These are phyloP conservation scores for Oxyruncus cristatus DNA, from an alignment of 2,113 vertebrate species.

Conservation along the genomic window DNA sequence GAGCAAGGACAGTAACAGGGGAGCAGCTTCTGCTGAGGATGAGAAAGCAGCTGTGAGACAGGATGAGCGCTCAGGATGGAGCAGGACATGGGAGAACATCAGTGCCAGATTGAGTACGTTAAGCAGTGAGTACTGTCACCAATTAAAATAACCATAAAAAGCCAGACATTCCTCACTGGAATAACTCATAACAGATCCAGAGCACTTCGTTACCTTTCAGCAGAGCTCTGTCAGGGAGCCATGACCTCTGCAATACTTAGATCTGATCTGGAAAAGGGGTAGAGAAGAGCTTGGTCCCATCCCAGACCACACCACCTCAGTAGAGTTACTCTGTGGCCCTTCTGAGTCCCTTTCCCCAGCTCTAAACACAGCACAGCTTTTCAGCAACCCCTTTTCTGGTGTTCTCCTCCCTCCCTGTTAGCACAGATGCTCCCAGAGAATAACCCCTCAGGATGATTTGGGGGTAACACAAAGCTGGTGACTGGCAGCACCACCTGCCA, in stretches of 20 bases:
- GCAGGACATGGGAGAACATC: conserved; percentile 8
- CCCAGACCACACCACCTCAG: neutral
- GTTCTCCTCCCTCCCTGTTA: neutral
- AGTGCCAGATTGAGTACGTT: conserved; percentile 18
- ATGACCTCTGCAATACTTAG: neutral
- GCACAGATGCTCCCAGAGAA: neutral
- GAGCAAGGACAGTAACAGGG: neutral
- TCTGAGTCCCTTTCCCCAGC: neutral
- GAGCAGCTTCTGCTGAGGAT: neutral
- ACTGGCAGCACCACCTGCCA: neutral
- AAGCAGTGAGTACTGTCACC: conserved; percentile 47
- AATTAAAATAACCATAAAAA: conserved; percentile 63
- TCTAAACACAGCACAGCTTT: neutral
- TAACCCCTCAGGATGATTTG: neutral
- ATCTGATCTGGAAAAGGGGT: neutral
- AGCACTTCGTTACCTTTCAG: neutral
- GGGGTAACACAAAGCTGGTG: neutral
- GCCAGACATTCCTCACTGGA: conserved; percentile 40
- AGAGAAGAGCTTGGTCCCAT: neutral
- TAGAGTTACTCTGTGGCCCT: neutral
- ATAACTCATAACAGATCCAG: conserved; percentile 52
- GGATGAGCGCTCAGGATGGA: neutral
- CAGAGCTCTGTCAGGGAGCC: neutral
- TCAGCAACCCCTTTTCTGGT: neutral
- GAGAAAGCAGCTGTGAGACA: neutral